These are phyloP conservation scores for Ormyrus nitidulus DNA, from an alignment of 2,888 invertebrate species.

Conservation along the genomic window DNA sequence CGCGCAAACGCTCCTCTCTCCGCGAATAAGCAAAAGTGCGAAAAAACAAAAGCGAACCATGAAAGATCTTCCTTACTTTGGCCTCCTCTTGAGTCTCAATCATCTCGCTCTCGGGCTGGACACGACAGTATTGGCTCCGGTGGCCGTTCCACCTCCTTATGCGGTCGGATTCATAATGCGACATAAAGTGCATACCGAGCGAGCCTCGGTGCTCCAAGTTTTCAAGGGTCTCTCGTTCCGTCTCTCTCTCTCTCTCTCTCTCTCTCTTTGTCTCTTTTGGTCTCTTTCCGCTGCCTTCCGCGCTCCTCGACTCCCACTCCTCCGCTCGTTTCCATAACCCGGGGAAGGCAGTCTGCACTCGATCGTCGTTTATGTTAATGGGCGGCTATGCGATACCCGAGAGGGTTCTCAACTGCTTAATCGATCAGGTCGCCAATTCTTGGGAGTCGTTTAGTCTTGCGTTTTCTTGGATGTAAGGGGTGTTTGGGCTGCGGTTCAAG, in stretches of 20 bases:
- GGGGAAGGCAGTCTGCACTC: conserved; percentile 45
- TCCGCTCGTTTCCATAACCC: conserved; percentile 52
- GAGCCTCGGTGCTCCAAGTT: conserved; percentile 62
- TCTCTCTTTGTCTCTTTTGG: conserved; percentile 56
- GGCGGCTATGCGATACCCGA: conserved; percentile 5
- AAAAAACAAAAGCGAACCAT: conserved; percentile 18
- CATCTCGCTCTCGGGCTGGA: conserved; percentile 58
- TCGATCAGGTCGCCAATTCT: no score
- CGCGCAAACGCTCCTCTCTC: background rate
- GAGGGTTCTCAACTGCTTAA: conserved; percentile 52
- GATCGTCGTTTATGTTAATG: conserved; percentile 54
- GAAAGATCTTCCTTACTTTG: conserved; percentile 66
- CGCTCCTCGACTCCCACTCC: conserved; percentile 30
- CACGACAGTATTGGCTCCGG: background rate
- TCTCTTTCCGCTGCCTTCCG: no score
- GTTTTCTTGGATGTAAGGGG: no score
- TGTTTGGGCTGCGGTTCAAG: no score
- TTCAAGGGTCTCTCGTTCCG: conserved; percentile 52
- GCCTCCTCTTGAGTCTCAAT: conserved; percentile 70
- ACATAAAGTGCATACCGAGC: conserved; percentile 65
- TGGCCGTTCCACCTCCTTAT: conserved; percentile 61
- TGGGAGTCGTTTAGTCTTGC: no score
- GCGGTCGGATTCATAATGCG: conserved; percentile 68
- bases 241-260: conserved; percentile 57
- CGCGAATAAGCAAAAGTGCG: background rate